Percentiles rank a stretch among this genome's conserved stretches.
These are phyloP conservation scores for Lagocephalus sceleratus DNA, from an alignment of 2,797 vertebrate genomes.

Conservation along the genomic window DNA sequence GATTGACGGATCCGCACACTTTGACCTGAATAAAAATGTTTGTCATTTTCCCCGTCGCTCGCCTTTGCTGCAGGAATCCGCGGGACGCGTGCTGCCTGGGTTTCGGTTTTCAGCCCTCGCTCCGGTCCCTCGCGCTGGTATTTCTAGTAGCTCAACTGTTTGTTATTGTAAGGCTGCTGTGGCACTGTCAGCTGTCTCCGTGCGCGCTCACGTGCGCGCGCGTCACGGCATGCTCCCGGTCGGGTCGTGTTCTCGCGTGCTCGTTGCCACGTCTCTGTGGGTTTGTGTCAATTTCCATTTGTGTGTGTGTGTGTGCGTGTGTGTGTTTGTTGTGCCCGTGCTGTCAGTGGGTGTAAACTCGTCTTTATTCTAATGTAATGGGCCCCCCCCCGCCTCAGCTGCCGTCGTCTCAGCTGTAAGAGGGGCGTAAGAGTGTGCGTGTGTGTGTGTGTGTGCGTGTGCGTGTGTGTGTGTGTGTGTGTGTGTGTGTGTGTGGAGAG, in stretches of 20 bases:
- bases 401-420: slow-evolving; percentile 63
- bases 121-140: slow-evolving; percentile 55
- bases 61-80: slow-evolving; percentile 45
- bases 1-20: slow-evolving; percentile 16
- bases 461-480: slow-evolving; percentile 9
- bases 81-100: slow-evolving; percentile 50
- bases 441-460: slow-evolving; percentile 11
- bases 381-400: slow-evolving; percentile 64
- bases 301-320: slow-evolving; percentile 35
- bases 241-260: slow-evolving; percentile 32
- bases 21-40: slow-evolving; percentile 52
- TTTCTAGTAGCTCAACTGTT: slow-evolving; percentile 71
- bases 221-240: slow-evolving; percentile 20
- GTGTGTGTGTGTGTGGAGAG: slow-evolving; percentile 4
- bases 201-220: slow-evolving; percentile 30
- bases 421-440: slow-evolving; percentile 39
- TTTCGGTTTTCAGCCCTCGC: slow-evolving; percentile 52
- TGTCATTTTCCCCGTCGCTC: slow-evolving; percentile 35
- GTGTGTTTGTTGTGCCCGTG: slow-evolving; percentile 33
- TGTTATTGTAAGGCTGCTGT: slow-evolving; percentile 67
- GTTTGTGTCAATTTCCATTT: slow-evolving; percentile 39
- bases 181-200: slow-evolving; percentile 67
- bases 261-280: slow-evolving; percentile 30
- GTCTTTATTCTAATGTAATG: slow-evolving; percentile 35
- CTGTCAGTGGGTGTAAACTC: slow-evolving; percentile 21